Evolutionary conservation across 2,888 invertebrate genomes (phyloP), one percentile per base, ranked within the genome.

Genomic region (Synanthedon tipuliformis): DNA sequence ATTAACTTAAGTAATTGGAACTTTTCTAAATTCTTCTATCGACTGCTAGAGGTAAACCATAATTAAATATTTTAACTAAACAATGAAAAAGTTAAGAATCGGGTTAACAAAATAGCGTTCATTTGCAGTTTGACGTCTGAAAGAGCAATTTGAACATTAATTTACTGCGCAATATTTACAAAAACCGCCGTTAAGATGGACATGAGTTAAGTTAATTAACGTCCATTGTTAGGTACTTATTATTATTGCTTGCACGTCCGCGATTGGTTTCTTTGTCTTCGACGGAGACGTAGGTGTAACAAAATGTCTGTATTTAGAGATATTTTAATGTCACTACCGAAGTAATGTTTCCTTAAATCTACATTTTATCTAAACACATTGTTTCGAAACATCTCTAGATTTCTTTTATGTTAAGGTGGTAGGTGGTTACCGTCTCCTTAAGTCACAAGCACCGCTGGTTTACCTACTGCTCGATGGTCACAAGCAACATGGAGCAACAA

Each of bases 41-140:
- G 7, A 13, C 45, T 13, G 11, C 2, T 34, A 34, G 34, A 8
- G 8, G 10, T 10, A 10, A 3, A 34, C 8, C 10, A 8, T 34
- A 34, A 34, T 10, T 34, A 34, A n/a, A 10, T 34, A 34, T 10
- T 10, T 34, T 10, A n/a, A 7, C 34, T 34, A 34, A 34, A 34
- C 8, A 34, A 34, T 10, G 34, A 8, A 34, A 34, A 34, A 34
- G 7, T 34, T 10, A 34, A 7, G 34, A 10, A 34, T 1, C 8
- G 13, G 11, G 13, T 16, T 10, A 10, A 34, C 34, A 75, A 71
- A 71, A 67, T 58, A 64, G 63, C 63, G 64, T 71, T 73, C 71
- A 69, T 75, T 78, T 75, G 71, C 73, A 66, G 68, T 76, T 71
- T 69, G 81, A 84, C 81, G 64, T 80, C 68, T 81, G 78, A 82